Percentiles rank a stretch among this genome's conserved stretches.
Conservation (phyloP, 2,797 vertebrate species). For the Sebastolobus altivelis region DNA sequence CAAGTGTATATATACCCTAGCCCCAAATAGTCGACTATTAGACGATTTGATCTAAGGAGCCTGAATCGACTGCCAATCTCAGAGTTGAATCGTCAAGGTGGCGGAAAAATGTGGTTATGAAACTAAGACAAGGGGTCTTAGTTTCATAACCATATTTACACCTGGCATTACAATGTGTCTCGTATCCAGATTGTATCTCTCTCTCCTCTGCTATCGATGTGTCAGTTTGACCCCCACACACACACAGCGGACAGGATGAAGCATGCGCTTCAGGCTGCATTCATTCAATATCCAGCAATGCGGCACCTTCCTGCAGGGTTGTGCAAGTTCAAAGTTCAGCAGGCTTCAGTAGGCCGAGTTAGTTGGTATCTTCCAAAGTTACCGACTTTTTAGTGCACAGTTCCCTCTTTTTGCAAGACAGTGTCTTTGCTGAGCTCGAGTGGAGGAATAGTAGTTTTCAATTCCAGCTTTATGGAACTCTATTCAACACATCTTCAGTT, state of each 20-base stretch:
- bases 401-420: background rate
- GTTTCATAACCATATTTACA: too few relatives aligned
- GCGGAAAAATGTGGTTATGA: too few relatives aligned
- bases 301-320: too few relatives aligned
- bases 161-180: too few relatives aligned
- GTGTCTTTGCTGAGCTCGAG: background rate
- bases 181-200: too few relatives aligned
- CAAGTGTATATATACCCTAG: too few relatives aligned
- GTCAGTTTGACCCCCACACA: background rate
- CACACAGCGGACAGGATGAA: background rate
- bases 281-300: too few relatives aligned
- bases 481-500: background rate
- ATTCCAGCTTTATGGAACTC: too few relatives aligned
- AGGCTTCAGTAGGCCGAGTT: background rate
- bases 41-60: background rate
- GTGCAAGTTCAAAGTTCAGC: background rate
- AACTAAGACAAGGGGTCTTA: too few relatives aligned
- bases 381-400: background rate
- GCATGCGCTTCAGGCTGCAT: fast-evolving
- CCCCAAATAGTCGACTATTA: background rate
- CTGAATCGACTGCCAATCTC: background rate
- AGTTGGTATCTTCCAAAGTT: background rate
- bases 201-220: too few relatives aligned
- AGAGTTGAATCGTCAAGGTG: background rate
- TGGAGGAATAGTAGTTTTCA: background rate